Base-by-base conservation (phyloP, 2,888 invertebrate genomes). In the Sussaba pulchella region DNA sequence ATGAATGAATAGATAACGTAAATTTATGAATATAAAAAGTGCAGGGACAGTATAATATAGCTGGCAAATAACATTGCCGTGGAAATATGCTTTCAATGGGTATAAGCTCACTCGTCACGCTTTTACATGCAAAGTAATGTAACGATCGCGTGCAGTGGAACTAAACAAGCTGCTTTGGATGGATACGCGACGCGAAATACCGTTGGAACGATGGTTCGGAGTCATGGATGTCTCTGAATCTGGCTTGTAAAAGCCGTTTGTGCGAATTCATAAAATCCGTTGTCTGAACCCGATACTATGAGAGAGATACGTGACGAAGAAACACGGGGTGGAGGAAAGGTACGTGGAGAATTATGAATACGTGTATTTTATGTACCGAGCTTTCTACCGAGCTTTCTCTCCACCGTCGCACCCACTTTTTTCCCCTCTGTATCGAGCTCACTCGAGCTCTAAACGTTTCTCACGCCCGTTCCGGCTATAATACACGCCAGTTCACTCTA, bases 261-360 rank as follows among this genome's bases (percentile, higher is more conserved):
- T 85, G 87, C 83, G 87, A 87, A 87, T 88, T 86, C 89, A 87
- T 87, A 87, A 85, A 84, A 82, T 82, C 14, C 19, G 19, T 31
- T 3, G 31, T 64, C 24, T 17, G 24, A 41, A n/a, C 5, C 14
- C 41, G 41, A 71, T 17, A 36, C 31, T 17, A 17, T 4, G 5
- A 17, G 57, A 2, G 24, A 41, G 10, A 54, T 41, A 71, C 72
- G 45, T 52, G 39, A 19, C 43, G 54, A 39, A 12, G 21, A 24
- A 59, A 74, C 17, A 81, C 54, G 17, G 21, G 41, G 39, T 41
- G 61, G 72, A 72, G 26, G 45, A 43, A 63, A 47, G 57, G 64
- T 26, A 69, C 6, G 57, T 63, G 43, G 64, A 76, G 78, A 72
- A 72, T 64, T 57, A 78, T 63, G 74, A 81, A 74, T 69, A 67